phyloP scores from a whole-genome alignment of 2,888 invertebrate species.

The Himalopsyche kuldschensis region DNA sequence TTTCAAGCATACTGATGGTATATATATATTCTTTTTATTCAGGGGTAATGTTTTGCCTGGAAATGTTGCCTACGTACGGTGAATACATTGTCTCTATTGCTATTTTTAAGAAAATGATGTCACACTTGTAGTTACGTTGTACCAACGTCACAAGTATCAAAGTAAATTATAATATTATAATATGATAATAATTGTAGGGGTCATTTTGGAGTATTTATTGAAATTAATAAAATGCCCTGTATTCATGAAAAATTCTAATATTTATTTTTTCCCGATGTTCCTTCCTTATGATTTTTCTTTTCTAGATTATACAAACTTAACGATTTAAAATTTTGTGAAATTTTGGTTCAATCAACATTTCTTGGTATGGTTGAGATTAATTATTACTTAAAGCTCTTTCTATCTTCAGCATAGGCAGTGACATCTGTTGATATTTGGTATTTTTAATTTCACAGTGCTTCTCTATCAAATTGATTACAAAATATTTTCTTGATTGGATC shows the following conservation, averaged over 20 bases:
- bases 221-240: conserved; percentile 41
- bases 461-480: too few species aligned
- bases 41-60: conserved; percentile 24
- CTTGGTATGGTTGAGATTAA: too few species aligned
- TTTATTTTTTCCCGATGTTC: background rate
- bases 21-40: conserved; percentile 19
- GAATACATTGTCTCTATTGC: conserved; percentile 38
- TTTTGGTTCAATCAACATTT: too few species aligned
- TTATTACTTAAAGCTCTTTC: background rate
- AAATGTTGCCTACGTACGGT: conserved; percentile 36
- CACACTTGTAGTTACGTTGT: conserved; percentile 41
- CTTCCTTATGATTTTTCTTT: background rate
- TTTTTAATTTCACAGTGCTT: too few species aligned
- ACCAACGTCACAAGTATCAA: conserved; percentile 41
- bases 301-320: too few species aligned
- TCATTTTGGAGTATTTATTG: conserved; percentile 41
- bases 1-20: background rate
- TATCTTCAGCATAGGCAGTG: too few species aligned
- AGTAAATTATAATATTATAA: conserved; percentile 39
- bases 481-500: too few species aligned
- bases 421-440: too few species aligned
- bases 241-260: conserved; percentile 32
- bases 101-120: conserved; percentile 36
- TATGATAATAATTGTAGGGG: conserved; percentile 39
- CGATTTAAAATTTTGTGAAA: too few species aligned